A percentile compares a stretch with the other conserved stretches of the same genome.
These are phyloP conservation scores for Synergus itoensis DNA, from an alignment of 2,888 invertebrate genomes.

Conservation along the genomic window DNA sequence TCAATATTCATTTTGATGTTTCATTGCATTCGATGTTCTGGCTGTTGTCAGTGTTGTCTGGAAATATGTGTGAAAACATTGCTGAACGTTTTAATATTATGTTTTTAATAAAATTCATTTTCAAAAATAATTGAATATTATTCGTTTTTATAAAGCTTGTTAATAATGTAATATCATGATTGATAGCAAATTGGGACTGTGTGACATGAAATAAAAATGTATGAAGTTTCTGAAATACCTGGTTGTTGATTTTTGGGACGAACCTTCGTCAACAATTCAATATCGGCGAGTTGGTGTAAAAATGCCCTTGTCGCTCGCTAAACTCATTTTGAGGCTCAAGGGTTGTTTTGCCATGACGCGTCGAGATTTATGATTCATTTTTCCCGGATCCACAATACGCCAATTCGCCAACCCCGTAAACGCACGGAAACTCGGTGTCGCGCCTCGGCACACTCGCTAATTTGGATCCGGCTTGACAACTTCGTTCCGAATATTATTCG, in stretches of 20 bases:
- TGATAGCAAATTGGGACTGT: neutral
- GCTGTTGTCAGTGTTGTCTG: slow-evolving; percentile 64
- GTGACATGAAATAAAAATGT: slow-evolving; percentile 18
- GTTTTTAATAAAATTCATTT: neutral
- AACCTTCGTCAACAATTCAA: slow-evolving; percentile 37
- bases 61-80: slow-evolving; percentile 50
- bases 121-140: neutral
- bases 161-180: neutral
- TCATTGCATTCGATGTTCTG: slow-evolving; percentile 67
- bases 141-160: neutral
- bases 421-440: slow-evolving; percentile 42
- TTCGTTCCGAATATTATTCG: slow-evolving; percentile 55
- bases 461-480: slow-evolving; percentile 66
- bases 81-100: neutral
- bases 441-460: slow-evolving; percentile 64
- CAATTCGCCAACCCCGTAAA: slow-evolving; percentile 39
- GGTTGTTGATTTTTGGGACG: slow-evolving; percentile 1
- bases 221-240: slow-evolving; percentile 19
- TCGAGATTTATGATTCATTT: slow-evolving; percentile 50
- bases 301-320: slow-evolving; percentile 45
- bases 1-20: slow-evolving; percentile 48
- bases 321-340: slow-evolving; percentile 35
- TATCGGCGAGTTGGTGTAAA: slow-evolving; percentile 23
- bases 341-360: slow-evolving; percentile 38
- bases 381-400: slow-evolving; percentile 50